Conservation (phyloP, 2,113 vertebrate genomes). For the Sapajus apella region DNA sequence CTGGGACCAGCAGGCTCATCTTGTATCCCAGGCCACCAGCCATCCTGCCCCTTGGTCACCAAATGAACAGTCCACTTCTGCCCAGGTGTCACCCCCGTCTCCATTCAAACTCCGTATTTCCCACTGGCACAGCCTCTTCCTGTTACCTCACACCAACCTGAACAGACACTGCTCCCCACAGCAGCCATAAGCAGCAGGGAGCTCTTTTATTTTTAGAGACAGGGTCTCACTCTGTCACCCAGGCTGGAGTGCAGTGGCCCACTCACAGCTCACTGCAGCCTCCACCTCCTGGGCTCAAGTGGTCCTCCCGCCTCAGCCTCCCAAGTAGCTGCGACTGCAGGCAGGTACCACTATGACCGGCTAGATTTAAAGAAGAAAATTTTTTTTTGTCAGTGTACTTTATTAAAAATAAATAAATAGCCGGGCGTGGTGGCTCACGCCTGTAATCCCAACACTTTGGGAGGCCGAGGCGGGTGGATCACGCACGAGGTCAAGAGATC, state of each 20-base stretch:
- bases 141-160: not conserved
- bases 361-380: not conserved
- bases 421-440: accelerated
- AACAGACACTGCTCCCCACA: not conserved
- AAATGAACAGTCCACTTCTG: not conserved
- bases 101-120: accelerated
- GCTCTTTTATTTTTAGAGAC: not conserved
- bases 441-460: too few species aligned
- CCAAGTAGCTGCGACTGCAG: not conserved
- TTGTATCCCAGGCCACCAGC: not conserved
- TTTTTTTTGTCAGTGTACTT: too few species aligned
- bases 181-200: not conserved
- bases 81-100: not conserved
- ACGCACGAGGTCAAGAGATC: too few species aligned
- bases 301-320: not conserved
- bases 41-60: not conserved
- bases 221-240: not conserved
- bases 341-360: accelerated
- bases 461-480: too few species aligned
- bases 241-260: not conserved
- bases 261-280: not conserved
- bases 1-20: too few species aligned
- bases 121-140: not conserved
- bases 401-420: too few species aligned
- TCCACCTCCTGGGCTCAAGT: not conserved